Base-by-base conservation (phyloP, 2,797 vertebrate species). In the Odontamblyopus lacepedii region DNA sequence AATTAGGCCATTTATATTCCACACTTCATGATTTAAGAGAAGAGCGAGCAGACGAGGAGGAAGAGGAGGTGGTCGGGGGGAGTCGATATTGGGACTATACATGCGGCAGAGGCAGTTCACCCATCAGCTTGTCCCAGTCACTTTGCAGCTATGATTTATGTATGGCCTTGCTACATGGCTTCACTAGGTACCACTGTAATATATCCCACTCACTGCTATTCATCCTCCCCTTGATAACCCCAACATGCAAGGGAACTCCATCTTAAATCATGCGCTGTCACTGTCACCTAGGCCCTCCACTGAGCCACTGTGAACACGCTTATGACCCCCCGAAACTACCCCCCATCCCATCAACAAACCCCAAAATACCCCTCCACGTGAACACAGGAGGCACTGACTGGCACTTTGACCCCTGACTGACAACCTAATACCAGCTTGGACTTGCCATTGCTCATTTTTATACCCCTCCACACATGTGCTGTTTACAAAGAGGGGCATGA, bases 1-100 rank as follows among this genome's bases (percentile, higher is more conserved):
- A 92, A 93, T 94, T 90, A 91, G 89, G 88, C 87, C 86, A 91
- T 93, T 92, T 93, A 89, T 92, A 93, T 93, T 93, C 92, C 32
- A 50, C 80, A 84, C 77, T 85, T 85, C 51, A 77, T 92, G 93
- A 93, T 93, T 92, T 93, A 92, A 78, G 85, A 88, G 88, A 74
- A 76, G 74, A 80, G 81, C 80, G 32, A 59, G 67, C 15, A 16
- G 59, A 30, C 12, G 44, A 15, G 44, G 44, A 48, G 44, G 44
- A 16, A 15, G 44, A 48, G 44, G 27, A 30, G 29, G 27, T 2
- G 41, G 41, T 44, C 12, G 41, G 74, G 78, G 75, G 77, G 85
- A 77, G 89, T 93, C 89, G 83, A 93, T 93, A 93, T 85, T 78
- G 85, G 74, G 73, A 86, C 92, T 88, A 87, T 88, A 89, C 84